Base-by-base conservation (phyloP, 2,888 invertebrate genomes). In the Pelosia muscerda region DNA sequence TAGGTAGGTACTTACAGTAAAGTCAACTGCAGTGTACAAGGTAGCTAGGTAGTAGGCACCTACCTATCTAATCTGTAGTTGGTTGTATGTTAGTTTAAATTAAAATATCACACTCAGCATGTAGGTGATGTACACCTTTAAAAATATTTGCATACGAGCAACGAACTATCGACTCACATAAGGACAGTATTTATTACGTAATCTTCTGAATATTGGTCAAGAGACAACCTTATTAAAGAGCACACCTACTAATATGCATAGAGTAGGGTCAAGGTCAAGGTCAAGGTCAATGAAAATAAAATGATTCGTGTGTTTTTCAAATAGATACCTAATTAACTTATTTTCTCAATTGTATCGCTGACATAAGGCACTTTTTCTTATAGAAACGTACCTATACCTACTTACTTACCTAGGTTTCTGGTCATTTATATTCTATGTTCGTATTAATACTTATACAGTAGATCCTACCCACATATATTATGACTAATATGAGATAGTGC, bases 191-290 rank as follows among this genome's bases (percentile, higher is more conserved):
- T 59, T 53, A 53, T 38, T 23, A 19, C 34, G 57, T 15, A 49
- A 58, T 57, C 26, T 1, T 49, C 28, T 9, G 19, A 57, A 49
- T 57, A 49, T 64, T 57, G 57, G 58, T 58, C 58, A 65, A 58
- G 58, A 58, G 56, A 15, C 54, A 62, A 28, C 59, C 59, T 59
- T 25, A 59, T 19, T 25, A 59, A 58, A 26, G 53, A n/a, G 22
- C 57, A 13, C 53, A 57, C 8, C 49, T 58, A 56, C 55, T 57
- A 54, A 62, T 34, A 56, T 49, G 28, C 22, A 65, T 38, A 57
- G 65, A n/a, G n/a, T 67, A 61, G 69, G 85, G 83, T 84, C 84
- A 84, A 81, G 85, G 82, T 84, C 85, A 85, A 85, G 83, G 84
- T 84, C 82, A 85, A 86, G 83, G 84, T 82, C 83, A 84, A 66